These are phyloP conservation scores for Stichopus horrens DNA, from an alignment of 53 echinoderm and acorn worm genomes.

Conservation along the genomic window DNA sequence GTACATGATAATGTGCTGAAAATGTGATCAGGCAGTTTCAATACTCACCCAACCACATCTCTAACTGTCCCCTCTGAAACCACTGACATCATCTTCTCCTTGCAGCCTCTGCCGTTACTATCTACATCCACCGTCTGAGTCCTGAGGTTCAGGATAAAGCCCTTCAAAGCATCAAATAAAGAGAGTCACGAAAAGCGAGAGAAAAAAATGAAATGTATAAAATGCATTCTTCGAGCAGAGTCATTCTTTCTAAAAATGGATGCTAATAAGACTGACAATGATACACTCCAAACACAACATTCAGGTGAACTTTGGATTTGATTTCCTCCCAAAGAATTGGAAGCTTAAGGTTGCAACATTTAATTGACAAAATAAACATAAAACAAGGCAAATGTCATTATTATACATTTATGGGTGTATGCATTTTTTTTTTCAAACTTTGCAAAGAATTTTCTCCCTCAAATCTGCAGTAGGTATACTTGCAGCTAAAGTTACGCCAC, in stretches of 20 bases:
- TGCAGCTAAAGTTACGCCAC: no score
- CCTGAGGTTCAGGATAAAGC: slow-evolving; percentile 67
- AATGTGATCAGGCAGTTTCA: neutral
- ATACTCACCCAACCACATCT: neutral
- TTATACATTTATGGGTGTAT: no score
- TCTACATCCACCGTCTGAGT: slow-evolving; percentile 92
- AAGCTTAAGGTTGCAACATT: no score
- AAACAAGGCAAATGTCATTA: no score
- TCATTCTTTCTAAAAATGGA: neutral
- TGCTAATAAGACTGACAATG: neutral
- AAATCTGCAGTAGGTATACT: no score
- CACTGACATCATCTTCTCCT: slow-evolving; percentile 88
- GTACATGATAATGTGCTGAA: neutral
- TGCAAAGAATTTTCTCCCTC: no score
- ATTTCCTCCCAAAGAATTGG: no score
- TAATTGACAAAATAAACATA: no score
- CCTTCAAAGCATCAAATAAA: slow-evolving; percentile 47
- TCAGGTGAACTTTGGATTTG: no score
- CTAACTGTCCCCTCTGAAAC: slow-evolving; percentile 49
- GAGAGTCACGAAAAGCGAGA: no score
- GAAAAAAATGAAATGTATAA: no score
- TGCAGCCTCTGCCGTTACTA: slow-evolving; percentile 73
- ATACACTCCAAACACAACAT: neutral
- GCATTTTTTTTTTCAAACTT: no score
- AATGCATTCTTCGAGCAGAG: neutral